Conservation (phyloP, 2,113 vertebrate genomes). For the Macroglossus sobrinus region DNA sequence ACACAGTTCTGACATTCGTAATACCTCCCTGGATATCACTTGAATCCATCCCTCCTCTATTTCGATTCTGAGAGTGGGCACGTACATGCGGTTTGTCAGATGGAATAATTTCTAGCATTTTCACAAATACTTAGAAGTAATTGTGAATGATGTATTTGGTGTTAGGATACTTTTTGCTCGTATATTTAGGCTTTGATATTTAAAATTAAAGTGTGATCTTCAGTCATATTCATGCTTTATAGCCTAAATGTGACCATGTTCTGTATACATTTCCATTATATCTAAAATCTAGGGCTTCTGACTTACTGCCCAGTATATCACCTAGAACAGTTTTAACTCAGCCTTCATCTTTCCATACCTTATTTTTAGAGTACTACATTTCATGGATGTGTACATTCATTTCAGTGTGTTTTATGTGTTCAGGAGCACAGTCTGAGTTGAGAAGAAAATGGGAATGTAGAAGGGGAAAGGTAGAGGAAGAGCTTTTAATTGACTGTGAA, state of each 20-base stretch:
- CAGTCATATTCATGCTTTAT: neutral
- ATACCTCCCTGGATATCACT: neutral
- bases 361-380: neutral
- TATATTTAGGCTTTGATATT: constrained; percentile 1
- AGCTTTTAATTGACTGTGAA: neutral
- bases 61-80: neutral
- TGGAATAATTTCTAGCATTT: constrained; percentile 17
- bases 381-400: neutral
- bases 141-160: constrained; percentile 18
- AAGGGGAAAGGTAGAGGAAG: neutral
- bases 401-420: neutral
- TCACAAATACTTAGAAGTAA: constrained; percentile 6
- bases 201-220: constrained; percentile 30
- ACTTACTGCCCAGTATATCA: neutral
- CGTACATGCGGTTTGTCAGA: neutral
- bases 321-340: neutral
- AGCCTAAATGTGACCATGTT: neutral
- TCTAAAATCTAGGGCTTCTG: constrained; percentile 17
- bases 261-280: constrained; percentile 2
- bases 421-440: neutral
- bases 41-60: neutral
- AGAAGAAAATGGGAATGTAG: constrained; percentile 2
- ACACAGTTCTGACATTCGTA: neutral
- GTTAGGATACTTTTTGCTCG: neutral
- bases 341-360: neutral